These are phyloP conservation scores for Myiozetetes cayanensis DNA, from an alignment of 2,113 vertebrate genomes.

Conservation along the genomic window DNA sequence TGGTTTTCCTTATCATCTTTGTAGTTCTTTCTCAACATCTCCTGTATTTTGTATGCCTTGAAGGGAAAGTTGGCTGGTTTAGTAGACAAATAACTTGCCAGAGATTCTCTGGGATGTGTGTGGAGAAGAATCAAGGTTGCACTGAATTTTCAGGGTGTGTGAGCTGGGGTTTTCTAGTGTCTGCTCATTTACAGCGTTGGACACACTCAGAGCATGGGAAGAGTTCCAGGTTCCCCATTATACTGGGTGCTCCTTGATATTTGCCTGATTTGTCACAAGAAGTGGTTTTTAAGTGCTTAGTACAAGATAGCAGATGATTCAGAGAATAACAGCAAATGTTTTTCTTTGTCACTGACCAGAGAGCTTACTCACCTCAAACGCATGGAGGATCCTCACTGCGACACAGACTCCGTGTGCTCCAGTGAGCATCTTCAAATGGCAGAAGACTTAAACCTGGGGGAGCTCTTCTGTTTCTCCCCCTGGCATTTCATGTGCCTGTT, in stretches of 20 bases:
- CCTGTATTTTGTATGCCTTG: neutral
- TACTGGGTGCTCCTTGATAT: neutral
- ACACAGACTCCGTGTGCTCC: neutral
- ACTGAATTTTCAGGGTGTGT: accelerated
- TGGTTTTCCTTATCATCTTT: neutral
- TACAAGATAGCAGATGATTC: neutral
- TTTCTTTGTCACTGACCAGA: neutral
- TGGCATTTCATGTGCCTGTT: neutral
- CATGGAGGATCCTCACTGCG: neutral
- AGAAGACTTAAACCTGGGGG: neutral
- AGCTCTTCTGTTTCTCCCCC: neutral
- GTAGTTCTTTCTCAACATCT: neutral
- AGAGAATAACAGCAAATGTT: neutral
- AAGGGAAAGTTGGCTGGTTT: neutral
- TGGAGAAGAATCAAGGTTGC: neutral
- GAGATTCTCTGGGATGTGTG: neutral
- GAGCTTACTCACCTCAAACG: neutral
- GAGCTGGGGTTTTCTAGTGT: neutral
- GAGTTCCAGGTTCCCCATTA: neutral
- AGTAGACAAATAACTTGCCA: neutral
- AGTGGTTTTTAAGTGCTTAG: neutral
- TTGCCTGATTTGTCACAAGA: neutral
- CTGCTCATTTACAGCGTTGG: accelerated
- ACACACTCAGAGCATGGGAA: neutral
- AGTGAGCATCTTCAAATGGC: neutral